Evolutionary conservation across 1,140 invertebrate genomes (phyloP).

Genomic region (Diorhabda sublineata): DNA sequence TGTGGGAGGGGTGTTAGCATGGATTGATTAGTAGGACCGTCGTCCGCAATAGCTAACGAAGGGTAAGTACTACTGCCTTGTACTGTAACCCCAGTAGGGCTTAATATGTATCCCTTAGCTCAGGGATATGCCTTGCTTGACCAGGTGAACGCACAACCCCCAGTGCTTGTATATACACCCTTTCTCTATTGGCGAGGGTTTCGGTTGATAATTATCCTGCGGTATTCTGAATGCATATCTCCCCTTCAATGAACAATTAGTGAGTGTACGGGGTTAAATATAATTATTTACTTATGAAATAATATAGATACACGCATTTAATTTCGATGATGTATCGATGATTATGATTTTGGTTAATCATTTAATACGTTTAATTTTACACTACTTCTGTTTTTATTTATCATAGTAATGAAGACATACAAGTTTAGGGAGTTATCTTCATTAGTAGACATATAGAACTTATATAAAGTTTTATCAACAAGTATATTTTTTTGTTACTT

Average conservation of each 20-base stretch:
- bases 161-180: background rate
- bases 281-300: background rate
- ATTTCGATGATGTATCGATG: too few relatives aligned
- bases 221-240: background rate
- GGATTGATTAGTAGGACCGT: slow-evolving; percentile 33
- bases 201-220: background rate
- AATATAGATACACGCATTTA: too few relatives aligned
- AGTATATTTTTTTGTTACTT: too few relatives aligned
- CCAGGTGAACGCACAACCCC: background rate
- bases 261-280: background rate
- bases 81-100: background rate
- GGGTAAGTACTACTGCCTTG: background rate
- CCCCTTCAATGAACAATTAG: background rate
- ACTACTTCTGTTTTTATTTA: too few relatives aligned
- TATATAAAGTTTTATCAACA: too few relatives aligned
- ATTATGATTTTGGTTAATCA: too few relatives aligned
- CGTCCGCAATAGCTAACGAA: background rate
- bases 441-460: too few relatives aligned
- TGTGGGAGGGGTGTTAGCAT: slow-evolving; percentile 21
- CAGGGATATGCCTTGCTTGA: slow-evolving; percentile 1
- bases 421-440: too few relatives aligned
- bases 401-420: too few relatives aligned
- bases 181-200: background rate
- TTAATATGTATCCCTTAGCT: background rate
- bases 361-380: too few relatives aligned